Conservation (phyloP, 2,113 vertebrate genomes). For the Xenus cinereus region DNA sequence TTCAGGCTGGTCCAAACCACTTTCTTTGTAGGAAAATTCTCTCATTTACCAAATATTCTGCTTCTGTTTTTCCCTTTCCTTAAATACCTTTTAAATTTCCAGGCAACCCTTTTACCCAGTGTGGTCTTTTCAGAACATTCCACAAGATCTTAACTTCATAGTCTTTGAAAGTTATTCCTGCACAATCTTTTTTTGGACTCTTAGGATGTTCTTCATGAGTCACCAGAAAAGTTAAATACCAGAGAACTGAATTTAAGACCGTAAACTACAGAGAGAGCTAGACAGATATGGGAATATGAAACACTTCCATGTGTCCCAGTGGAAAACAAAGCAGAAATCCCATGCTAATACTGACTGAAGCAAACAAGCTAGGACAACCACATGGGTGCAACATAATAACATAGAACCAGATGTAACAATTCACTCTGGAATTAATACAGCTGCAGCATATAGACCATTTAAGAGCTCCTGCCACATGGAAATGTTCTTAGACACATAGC, state of each 20-base stretch:
- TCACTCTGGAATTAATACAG: neutral
- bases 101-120: neutral
- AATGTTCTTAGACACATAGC: neutral
- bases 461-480: neutral
- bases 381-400: neutral
- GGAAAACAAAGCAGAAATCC: neutral
- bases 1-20: neutral
- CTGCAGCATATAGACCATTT: neutral
- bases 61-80: slow-evolving; percentile 17
- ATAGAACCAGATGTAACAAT: neutral
- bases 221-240: neutral
- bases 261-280: neutral
- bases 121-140: neutral
- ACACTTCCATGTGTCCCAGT: neutral
- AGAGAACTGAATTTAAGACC: neutral
- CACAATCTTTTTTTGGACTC: neutral
- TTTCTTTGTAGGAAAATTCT: neutral
- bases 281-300: neutral
- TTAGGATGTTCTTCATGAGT: neutral
- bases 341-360: neutral
- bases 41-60: neutral
- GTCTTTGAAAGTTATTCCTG: neutral
- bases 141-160: neutral
- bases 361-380: neutral
- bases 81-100: neutral